These are phyloP conservation scores for Dasysyrphus tricinctus DNA, from an alignment of 2,888 invertebrate genomes.

Conservation along the genomic window DNA sequence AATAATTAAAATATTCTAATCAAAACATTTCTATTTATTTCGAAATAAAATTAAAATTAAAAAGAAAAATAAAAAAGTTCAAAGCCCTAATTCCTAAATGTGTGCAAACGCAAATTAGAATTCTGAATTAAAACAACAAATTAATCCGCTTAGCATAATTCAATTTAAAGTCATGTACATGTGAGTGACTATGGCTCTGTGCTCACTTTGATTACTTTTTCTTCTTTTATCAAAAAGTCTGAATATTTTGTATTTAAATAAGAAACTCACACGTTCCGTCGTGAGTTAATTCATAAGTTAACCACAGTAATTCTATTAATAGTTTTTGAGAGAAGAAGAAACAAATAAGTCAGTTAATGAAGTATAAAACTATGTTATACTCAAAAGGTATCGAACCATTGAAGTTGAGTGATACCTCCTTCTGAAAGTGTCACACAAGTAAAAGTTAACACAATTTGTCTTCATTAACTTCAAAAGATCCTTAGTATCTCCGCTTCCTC, in stretches of 20 bases:
- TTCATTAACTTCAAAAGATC: neutral
- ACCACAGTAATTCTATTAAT: constrained; percentile 15
- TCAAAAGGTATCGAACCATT: neutral
- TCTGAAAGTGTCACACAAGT: neutral
- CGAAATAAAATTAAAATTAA: neutral
- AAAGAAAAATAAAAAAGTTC: constrained; percentile 13
- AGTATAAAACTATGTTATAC: neutral
- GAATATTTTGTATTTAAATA: constrained; percentile 6
- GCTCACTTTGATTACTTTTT: constrained; percentile 10
- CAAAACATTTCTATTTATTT: constrained; percentile 1
- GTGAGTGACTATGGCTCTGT: neutral
- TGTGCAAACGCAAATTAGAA: constrained; percentile 3
- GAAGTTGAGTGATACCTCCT: constrained; percentile 4
- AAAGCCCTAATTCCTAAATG: constrained; percentile 16
- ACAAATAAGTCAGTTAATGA: neutral
- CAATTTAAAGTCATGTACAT: constrained; percentile 20
- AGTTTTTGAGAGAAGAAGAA: neutral
- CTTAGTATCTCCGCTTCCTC: neutral
- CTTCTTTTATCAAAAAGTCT: constrained; percentile 1
- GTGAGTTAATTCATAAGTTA: neutral
- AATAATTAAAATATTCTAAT: constrained; percentile 13
- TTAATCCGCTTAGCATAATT: constrained; percentile 39
- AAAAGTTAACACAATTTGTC: constrained; percentile 7
- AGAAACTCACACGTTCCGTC: neutral
- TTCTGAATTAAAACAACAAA: constrained; percentile 17